These are phyloP conservation scores for Agrochola circellaris DNA, from an alignment of 2,888 invertebrate genomes.

Conservation along the genomic window DNA sequence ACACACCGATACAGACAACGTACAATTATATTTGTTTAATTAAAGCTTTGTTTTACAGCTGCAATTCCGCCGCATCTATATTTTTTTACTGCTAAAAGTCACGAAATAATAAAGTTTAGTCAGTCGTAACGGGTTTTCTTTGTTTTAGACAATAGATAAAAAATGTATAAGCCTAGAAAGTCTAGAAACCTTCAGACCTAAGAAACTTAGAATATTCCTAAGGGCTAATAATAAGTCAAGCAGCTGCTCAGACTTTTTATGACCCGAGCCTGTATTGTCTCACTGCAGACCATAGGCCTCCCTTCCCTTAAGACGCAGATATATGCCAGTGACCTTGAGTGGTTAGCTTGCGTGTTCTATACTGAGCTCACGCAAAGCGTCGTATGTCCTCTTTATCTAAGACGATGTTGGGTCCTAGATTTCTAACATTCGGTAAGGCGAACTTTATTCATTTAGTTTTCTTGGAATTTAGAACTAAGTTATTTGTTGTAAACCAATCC, in stretches of 20 bases:
- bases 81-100: slow-evolving; percentile 8
- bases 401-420: no score
- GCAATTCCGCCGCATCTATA: slow-evolving; percentile 6
- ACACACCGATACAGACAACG: slow-evolving; percentile 37
- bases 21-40: slow-evolving; percentile 28
- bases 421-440: no score
- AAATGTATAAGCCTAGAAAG: not conserved
- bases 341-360: no score
- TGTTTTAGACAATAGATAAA: slow-evolving; percentile 3
- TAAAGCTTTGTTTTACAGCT: slow-evolving; percentile 30
- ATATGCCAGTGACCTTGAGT: no score
- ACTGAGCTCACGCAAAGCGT: no score
- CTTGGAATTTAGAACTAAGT: no score
- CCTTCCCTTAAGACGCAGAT: not conserved
- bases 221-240: slow-evolving; percentile 11
- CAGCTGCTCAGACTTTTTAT: slow-evolving; percentile 12
- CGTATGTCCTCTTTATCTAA: no score
- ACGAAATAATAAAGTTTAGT: slow-evolving; percentile 26
- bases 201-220: slow-evolving; percentile 1
- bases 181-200: not conserved
- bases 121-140: slow-evolving; percentile 30
- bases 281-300: not conserved
- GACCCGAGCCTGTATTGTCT: not conserved
- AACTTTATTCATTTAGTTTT: no score
- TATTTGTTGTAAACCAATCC: no score